These are phyloP conservation scores for Camponotus floridanus DNA, from an alignment of 1,140 invertebrate species.

Conservation along the genomic window DNA sequence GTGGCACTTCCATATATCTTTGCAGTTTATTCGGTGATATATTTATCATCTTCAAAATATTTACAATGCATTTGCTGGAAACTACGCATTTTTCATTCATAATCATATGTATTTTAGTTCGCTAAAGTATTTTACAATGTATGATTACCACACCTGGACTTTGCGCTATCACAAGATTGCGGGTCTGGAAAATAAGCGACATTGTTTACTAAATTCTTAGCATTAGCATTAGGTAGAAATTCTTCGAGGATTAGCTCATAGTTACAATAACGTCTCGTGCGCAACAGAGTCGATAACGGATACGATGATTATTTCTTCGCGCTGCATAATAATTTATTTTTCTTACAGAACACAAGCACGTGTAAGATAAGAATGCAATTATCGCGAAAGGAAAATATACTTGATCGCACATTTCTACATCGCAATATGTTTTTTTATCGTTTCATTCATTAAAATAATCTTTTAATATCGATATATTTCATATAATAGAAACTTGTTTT, in stretches of 20 bases:
- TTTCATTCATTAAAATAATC: too few relatives aligned
- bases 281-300: background rate
- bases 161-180: conserved; percentile 60
- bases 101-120: conserved; percentile 39
- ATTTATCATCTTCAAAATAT: conserved; percentile 2
- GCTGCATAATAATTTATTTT: background rate
- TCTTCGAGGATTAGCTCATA: conserved; percentile 63
- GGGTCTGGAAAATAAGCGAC: conserved; percentile 73
- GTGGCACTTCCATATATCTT: background rate
- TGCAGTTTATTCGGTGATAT: background rate
- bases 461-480: too few relatives aligned
- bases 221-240: conserved; percentile 60
- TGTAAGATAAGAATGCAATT: background rate
- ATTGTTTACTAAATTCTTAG: conserved; percentile 78
- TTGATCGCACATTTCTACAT: background rate
- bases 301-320: conserved; percentile 4
- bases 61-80: background rate
- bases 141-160: conserved; percentile 56
- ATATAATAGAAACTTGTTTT: too few relatives aligned
- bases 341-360: background rate
- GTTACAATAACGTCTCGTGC: conserved; percentile 29
- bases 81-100: conserved; percentile 6
- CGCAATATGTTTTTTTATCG: too few relatives aligned
- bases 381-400: background rate
- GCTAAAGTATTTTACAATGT: conserved; percentile 62